Evolutionary conservation across 92 coral and sea anemone genomes (phyloP).

Genomic region (Muricea muricata): DNA sequence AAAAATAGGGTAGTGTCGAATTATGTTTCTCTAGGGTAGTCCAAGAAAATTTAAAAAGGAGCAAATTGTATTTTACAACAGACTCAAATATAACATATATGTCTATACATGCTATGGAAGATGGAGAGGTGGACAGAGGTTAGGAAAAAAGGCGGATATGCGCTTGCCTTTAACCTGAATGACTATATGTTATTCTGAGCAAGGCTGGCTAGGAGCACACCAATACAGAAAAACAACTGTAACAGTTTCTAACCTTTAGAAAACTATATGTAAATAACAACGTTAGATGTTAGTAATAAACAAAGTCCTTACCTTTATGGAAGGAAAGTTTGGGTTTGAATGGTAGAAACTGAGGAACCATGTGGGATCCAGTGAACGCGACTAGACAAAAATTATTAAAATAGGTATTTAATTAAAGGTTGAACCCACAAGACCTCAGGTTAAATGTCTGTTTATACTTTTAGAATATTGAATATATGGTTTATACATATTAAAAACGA

Average conservation of each 20-base stretch:
- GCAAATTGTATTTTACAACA: no score
- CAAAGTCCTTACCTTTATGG: background rate
- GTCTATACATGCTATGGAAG: no score
- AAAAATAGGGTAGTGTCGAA: background rate
- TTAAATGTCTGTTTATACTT: no score
- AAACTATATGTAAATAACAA: background rate
- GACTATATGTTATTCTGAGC: slow-evolving; percentile 43
- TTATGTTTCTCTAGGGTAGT: background rate
- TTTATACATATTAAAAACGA: no score
- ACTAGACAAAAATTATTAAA: background rate
- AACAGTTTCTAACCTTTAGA: background rate
- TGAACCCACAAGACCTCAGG: no score
- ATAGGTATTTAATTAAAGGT: no score
- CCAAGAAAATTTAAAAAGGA: no score
- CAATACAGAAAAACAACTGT: background rate
- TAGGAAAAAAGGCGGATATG: background rate
- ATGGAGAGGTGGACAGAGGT: background rate
- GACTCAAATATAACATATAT: no score
- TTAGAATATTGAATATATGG: no score
- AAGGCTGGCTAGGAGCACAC: background rate
- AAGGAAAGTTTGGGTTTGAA: background rate
- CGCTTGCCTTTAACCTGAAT: background rate
- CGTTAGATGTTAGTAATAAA: background rate
- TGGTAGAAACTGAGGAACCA: background rate
- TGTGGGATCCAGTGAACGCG: background rate